Evolutionary conservation across 2,888 invertebrate genomes (phyloP), one percentile per base, ranked within the genome.

Genomic region (Zhuqinia jingwanae): DNA sequence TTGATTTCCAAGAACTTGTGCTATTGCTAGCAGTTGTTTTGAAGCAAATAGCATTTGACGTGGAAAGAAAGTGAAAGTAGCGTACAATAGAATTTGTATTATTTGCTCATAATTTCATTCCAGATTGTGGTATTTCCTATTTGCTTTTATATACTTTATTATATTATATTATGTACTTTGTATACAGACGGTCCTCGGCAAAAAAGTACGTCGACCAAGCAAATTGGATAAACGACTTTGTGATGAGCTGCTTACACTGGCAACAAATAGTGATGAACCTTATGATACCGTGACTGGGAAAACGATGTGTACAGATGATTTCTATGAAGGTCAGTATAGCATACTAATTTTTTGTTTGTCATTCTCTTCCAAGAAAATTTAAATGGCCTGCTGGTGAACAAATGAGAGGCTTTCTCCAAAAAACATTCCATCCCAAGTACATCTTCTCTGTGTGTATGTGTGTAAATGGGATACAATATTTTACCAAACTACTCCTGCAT

Each of bases 221-320:
- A 95, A 96, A 92, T 93, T 99, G 89, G 98, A 99, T 92, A 94
- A 94, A 91, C 95, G 95, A 82, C 92, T 99, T 90, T 95, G 95
- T 17, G 94, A 95, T 47, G 97, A 98, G 91, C 93, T 99, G 76
- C 95, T 95, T 91, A 94, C 94, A 0, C 93, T 97, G 86, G 94
- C 96, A 0, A 95, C 95, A 91, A 94, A 94, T 2, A 89, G 90
- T 15, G 95, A 96, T 91, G 96, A 97, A 92, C 97, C 96, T 0
- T 97, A 97, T 92, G 96, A 97, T 79, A 97, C 97, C 0, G 95
- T 97, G 53, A 94, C 95, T 75, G 99, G 99, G 68, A 97, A 96
- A 92, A 99, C 99, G 0, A 95, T 99, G 95, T 98, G 99, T 93
- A 97, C 99, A 11, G 96, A 97, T 92, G 99, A 99, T 92, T 99